A percentile compares a stretch with the other conserved stretches of the same genome.
These are phyloP conservation scores for Numenius arquata DNA, from an alignment of 2,113 vertebrate species.

Conservation along the genomic window DNA sequence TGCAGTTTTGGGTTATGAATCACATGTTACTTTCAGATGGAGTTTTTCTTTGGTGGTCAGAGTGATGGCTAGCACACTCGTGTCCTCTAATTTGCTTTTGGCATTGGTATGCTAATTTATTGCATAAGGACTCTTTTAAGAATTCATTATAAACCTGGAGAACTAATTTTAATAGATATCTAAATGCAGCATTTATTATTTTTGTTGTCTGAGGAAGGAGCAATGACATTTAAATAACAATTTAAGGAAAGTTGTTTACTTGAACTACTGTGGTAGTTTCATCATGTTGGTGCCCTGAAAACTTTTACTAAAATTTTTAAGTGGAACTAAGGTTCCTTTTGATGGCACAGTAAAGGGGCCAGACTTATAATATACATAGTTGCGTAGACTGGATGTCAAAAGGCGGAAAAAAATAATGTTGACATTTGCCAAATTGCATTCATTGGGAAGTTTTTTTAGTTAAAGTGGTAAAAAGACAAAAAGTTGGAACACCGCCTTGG, in stretches of 20 bases:
- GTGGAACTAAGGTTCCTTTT: neutral
- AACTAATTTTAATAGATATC: neutral
- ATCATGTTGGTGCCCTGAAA: neutral
- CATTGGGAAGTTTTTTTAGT: neutral
- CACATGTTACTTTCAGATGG: neutral
- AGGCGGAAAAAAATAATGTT: neutral
- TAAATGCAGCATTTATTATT: neutral
- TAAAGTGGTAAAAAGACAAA: neutral
- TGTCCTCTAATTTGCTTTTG: neutral
- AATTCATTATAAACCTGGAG: neutral
- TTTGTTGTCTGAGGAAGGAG: neutral
- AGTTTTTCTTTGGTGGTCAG: neutral
- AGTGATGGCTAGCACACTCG: neutral
- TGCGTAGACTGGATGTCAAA: neutral
- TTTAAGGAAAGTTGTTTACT: neutral
- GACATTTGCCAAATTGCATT: neutral
- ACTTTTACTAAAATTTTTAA: neutral
- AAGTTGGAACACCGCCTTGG: neutral
- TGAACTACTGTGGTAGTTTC: neutral
- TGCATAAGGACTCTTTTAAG: neutral
- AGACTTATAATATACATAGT: neutral
- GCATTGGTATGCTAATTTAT: neutral
- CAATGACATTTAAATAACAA: neutral
- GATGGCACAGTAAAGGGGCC: neutral
- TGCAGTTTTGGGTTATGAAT: neutral